Percentiles rank a stretch among this genome's conserved stretches.
phyloP scores from a whole-genome alignment of 1,140 invertebrate genomes.

The Anastrepha obliqua region DNA sequence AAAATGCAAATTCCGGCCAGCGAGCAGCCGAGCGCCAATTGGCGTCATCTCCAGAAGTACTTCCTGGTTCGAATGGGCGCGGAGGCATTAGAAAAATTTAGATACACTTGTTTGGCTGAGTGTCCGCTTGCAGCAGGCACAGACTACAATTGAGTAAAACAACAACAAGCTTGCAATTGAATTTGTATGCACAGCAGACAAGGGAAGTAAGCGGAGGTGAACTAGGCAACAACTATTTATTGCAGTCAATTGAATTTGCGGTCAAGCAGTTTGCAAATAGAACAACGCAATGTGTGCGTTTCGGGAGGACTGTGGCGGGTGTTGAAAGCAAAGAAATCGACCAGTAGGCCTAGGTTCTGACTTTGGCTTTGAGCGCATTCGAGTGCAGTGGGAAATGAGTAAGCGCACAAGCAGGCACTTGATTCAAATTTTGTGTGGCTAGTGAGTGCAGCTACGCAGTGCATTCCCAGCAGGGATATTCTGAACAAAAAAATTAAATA shows the following conservation, averaged over 20 bases:
- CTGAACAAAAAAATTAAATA: too few relatives aligned
- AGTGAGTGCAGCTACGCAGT: too few relatives aligned
- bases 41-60: background rate
- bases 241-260: slow-evolving; percentile 49
- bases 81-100: slow-evolving; percentile 42
- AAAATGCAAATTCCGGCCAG: slow-evolving; percentile 39
- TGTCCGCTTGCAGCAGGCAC: background rate
- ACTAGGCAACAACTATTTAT: background rate
- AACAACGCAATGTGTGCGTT: background rate
- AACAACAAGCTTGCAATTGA: background rate
- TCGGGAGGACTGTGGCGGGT: background rate
- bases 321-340: slow-evolving; percentile 12
- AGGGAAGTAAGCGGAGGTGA: background rate
- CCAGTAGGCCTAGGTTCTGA: slow-evolving; percentile 51
- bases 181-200: background rate
- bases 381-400: slow-evolving; percentile 20
- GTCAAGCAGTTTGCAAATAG: slow-evolving; percentile 40
- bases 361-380: slow-evolving; percentile 47
- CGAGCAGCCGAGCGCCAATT: slow-evolving; percentile 28
- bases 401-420: background rate
- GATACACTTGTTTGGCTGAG: slow-evolving; percentile 30
- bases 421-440: too few relatives aligned
- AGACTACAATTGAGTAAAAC: background rate
- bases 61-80: slow-evolving; percentile 30
- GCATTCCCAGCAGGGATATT: too few relatives aligned